A percentile compares a stretch with the other conserved stretches of the same genome.
Conservation (phyloP, 2,797 vertebrate genomes). For the Lateolabrax maculatus region DNA sequence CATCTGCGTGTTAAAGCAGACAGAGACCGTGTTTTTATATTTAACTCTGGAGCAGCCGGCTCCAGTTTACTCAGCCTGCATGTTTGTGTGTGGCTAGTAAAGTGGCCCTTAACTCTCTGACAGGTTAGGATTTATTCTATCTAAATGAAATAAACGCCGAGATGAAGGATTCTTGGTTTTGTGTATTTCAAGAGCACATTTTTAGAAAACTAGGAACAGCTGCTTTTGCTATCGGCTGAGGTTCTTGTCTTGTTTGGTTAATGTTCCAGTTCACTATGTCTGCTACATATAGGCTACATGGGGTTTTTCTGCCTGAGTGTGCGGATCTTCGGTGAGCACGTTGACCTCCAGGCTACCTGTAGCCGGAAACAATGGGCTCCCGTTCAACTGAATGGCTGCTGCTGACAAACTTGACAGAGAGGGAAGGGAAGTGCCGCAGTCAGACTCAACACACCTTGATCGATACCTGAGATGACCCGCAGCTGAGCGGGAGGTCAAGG, state of each 20-base stretch:
- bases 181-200: background rate
- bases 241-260: background rate
- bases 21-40: background rate
- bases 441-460: slow-evolving; percentile 78
- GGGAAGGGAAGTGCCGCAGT: slow-evolving; percentile 66
- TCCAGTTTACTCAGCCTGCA: background rate
- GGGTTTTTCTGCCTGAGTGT: background rate
- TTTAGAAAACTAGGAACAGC: no score
- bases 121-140: slow-evolving; percentile 12
- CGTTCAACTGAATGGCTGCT: slow-evolving; percentile 49
- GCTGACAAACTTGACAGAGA: slow-evolving; percentile 81
- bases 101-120: slow-evolving; percentile 1
- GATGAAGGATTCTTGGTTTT: background rate
- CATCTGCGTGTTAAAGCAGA: slow-evolving; percentile 6
- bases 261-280: no score
- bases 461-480: slow-evolving; percentile 72
- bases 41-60: background rate
- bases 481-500: slow-evolving; percentile 70
- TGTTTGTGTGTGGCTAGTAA: background rate
- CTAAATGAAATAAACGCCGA: background rate
- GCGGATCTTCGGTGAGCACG: background rate
- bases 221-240: background rate
- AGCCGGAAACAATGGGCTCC: slow-evolving; percentile 51
- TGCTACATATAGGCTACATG: no score
- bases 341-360: slow-evolving; percentile 66